Conservation (phyloP, 2,888 invertebrate species). For the Andrena haemorrhoa region DNA sequence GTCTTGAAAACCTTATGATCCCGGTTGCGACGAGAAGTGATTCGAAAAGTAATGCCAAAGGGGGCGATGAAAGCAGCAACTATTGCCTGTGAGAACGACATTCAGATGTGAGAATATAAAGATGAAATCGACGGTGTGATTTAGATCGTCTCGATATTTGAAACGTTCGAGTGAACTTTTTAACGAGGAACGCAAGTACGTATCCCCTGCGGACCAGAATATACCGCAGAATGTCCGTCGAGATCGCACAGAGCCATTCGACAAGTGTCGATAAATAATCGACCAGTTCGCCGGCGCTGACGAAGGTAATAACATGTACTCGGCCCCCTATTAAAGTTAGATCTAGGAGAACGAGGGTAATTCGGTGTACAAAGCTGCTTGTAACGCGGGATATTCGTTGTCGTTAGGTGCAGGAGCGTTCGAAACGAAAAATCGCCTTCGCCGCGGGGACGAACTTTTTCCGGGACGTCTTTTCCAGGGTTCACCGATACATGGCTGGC, state of each 20-base stretch:
- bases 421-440: constrained; percentile 57
- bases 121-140: too few relatives aligned
- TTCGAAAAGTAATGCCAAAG: too few relatives aligned
- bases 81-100: too few relatives aligned
- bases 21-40: neutral
- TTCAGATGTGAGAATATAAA: too few relatives aligned
- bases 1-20: neutral
- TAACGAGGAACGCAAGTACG: too few relatives aligned
- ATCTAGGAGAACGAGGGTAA: constrained; percentile 51
- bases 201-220: neutral
- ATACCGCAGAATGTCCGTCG: neutral
- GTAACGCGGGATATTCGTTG: constrained; percentile 52
- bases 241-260: neutral
- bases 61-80: too few relatives aligned
- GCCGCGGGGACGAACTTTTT: constrained; percentile 36
- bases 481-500: constrained; percentile 54
- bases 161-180: too few relatives aligned
- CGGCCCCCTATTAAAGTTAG: constrained; percentile 41
- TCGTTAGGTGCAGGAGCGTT: constrained; percentile 58
- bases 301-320: constrained; percentile 44
- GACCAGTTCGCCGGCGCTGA: constrained; percentile 19
- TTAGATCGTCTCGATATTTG: too few relatives aligned
- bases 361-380: constrained; percentile 54
- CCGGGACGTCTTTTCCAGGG: constrained; percentile 52
- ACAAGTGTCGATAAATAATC: constrained; percentile 42